These are phyloP conservation scores for Dioctria rufipes DNA, from an alignment of 2,888 invertebrate species.

Conservation along the genomic window DNA sequence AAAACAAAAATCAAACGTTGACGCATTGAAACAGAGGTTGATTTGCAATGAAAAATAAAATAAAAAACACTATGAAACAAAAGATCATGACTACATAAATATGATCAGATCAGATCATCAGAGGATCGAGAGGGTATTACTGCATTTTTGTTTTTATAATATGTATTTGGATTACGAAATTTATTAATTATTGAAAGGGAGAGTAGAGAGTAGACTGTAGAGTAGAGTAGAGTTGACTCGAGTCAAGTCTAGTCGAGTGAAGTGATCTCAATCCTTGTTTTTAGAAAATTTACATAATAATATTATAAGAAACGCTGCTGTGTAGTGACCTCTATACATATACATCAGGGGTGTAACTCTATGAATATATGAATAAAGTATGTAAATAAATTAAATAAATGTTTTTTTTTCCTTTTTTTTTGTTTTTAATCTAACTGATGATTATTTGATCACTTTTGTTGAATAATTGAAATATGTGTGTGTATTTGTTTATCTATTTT, in stretches of 20 bases:
- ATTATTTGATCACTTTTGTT: no score
- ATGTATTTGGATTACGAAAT: no score
- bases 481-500: no score
- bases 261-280: constrained; percentile 44
- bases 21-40: background rate
- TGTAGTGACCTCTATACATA: background rate
- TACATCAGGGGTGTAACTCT: no score
- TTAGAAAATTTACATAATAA: constrained; percentile 40
- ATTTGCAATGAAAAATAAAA: background rate
- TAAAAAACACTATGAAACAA: constrained; percentile 3
- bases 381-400: constrained; percentile 30
- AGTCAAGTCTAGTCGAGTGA: background rate
- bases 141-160: no score
- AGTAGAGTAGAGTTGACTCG: no score
- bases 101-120: constrained; percentile 31
- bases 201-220: no score
- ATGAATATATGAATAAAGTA: constrained; percentile 8
- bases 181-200: no score
- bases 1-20: background rate
- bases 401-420: no score
- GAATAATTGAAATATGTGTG: no score
- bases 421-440: no score
- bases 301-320: background rate
- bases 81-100: constrained; percentile 13
- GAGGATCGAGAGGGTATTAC: no score